Evolutionary conservation across 2,888 invertebrate genomes (phyloP), one percentile per base, ranked within the genome.

Genomic region (Taphrorychus bicolor): DNA sequence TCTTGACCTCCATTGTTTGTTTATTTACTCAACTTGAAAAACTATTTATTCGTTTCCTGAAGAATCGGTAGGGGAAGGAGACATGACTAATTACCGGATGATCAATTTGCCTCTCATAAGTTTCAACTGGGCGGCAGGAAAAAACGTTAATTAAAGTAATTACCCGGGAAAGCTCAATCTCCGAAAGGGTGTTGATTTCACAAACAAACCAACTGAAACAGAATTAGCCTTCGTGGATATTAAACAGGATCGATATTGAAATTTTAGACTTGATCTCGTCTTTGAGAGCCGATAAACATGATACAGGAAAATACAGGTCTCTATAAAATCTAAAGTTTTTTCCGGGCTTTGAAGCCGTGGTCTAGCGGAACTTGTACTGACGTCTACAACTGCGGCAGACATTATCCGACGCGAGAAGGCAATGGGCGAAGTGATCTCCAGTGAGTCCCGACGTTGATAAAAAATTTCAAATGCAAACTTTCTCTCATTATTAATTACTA

Each of bases 61-160:
- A n/a, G n/a, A n/a, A n/a, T n/a, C n/a, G n/a, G n/a, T n/a, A n/a
- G n/a, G n/a, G n/a, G n/a, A n/a, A n/a, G n/a, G n/a, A 32, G 11
- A 11, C 32, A 11, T 11, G 32, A 32, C 11, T 32, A 32, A 32
- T 32, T 32, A 32, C 11, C 32, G 11, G 32, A 11, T 32, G 32
- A 32, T 32, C 32, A 32, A 32, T 32, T 32, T 32, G 32, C 32
- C 32, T 32, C 32, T 32, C 11, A 32, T 32, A 32, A 32, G 2
- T 32, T 32, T 32, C n/a, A 32, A 11, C 32, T 32, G 32, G 11
- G 32, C 32, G 7, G n/a, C n/a, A 32, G 7, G 11, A 48, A 48
- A 48, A 48, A 48, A 5, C 48, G 48, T 48, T 48, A 48, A 48
- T 48, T 48, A 48, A 48, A n/a, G 48, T 48, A 48, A 48, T 48